phyloP scores from a whole-genome alignment of 2,113 vertebrate species.

The Mandrillus leucophaeus region DNA sequence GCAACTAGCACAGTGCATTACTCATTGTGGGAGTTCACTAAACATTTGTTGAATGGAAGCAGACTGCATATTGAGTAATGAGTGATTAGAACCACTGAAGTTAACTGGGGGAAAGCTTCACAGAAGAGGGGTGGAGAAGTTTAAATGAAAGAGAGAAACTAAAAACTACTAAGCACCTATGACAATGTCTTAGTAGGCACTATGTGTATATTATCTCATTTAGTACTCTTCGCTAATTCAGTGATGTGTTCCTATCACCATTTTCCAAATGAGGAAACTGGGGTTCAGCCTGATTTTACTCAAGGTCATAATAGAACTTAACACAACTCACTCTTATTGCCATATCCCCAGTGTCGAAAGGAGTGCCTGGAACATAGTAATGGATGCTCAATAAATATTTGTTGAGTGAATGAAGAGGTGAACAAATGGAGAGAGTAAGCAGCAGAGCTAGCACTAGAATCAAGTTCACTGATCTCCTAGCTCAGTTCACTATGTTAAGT shows the following conservation, averaged over 20 bases:
- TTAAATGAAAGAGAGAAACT: constrained; percentile 11
- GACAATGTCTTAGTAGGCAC: neutral
- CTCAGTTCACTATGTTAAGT: neutral
- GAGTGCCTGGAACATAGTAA: neutral
- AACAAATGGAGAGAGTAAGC: constrained; percentile 29
- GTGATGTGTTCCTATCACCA: neutral
- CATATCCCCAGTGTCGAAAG: neutral
- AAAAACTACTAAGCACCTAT: constrained; percentile 15
- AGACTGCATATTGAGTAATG: neutral
- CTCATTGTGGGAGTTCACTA: neutral
- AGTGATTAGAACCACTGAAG: constrained; percentile 44
- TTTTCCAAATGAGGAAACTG: constrained; percentile 27
- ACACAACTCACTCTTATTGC: neutral
- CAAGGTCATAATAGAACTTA: constrained; percentile 23
- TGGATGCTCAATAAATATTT: constrained; percentile 10
- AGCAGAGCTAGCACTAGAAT: neutral
- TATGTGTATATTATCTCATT: neutral
- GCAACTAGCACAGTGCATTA: neutral
- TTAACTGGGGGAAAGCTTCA: neutral
- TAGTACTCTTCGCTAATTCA: constrained; percentile 29
- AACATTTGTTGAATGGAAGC: neutral
- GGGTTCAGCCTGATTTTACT: constrained; percentile 39
- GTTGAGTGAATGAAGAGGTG: neutral
- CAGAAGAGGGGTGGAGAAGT: neutral
- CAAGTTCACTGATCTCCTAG: constrained; percentile 27